Evolutionary conservation across 2,888 invertebrate species (phyloP).

Genomic region (Eristalinus sepulchralis): DNA sequence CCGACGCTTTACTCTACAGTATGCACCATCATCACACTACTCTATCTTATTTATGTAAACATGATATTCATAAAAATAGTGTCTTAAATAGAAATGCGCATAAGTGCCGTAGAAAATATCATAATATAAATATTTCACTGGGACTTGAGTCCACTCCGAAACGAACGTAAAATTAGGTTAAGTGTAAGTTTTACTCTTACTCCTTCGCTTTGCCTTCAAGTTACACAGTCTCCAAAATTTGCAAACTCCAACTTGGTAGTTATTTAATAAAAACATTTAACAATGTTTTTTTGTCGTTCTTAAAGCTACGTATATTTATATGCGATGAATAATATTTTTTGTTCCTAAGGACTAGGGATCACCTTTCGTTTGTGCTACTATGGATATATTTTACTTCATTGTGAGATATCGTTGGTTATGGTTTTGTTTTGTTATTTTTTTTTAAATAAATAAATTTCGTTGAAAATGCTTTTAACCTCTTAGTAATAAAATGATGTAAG

Average conservation of each 20-base stretch:
- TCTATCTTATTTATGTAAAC: constrained; percentile 23
- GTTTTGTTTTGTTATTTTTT: constrained; percentile 26
- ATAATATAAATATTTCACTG: constrained; percentile 36
- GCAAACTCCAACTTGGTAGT: constrained; percentile 25
- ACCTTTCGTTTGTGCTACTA: constrained; percentile 56
- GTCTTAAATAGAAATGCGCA: neutral
- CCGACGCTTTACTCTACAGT: constrained; percentile 53
- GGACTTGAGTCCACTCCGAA: constrained; percentile 8
- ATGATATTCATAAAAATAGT: constrained; percentile 10
- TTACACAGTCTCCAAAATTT: constrained; percentile 68
- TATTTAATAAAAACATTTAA: constrained; percentile 12
- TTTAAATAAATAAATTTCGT: constrained; percentile 59
- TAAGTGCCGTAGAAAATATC: neutral
- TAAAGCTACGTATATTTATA: neutral
- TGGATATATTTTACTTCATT: constrained; percentile 33
- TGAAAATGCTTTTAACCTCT: constrained; percentile 18
- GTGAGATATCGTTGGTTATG: constrained; percentile 48
- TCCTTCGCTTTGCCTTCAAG: constrained; percentile 4
- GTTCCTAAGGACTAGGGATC: constrained; percentile 70
- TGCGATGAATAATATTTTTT: constrained; percentile 7
- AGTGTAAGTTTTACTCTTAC: neutral
- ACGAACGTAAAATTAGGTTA: neutral
- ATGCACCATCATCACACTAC: constrained; percentile 46
- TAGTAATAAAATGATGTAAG: constrained; percentile 4
- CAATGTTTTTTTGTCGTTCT: constrained; percentile 5